These are phyloP conservation scores for Smutsia gigantea DNA, from an alignment of 2,797 vertebrate species.

Conservation along the genomic window DNA sequence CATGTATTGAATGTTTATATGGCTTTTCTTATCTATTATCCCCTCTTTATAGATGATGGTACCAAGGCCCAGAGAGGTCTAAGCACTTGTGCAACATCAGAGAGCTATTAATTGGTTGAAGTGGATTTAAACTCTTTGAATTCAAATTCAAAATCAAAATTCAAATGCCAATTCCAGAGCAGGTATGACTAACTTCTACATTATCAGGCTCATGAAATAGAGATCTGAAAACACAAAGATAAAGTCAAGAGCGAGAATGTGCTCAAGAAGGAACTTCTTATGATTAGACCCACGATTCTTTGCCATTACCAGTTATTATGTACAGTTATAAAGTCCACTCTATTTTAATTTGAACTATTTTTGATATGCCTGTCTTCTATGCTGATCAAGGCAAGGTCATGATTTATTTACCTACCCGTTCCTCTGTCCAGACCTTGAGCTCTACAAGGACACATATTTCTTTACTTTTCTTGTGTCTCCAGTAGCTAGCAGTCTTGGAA, in stretches of 20 bases:
- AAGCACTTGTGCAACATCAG: not conserved
- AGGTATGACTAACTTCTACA: not conserved
- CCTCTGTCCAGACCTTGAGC: not conserved
- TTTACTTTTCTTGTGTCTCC: not conserved
- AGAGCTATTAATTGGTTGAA: not conserved
- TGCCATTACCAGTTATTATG: not conserved
- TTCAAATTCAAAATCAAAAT: too few species aligned
- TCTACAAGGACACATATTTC: not conserved
- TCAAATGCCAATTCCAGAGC: not conserved
- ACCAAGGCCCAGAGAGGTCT: not conserved
- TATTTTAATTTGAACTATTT: not conserved
- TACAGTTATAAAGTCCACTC: not conserved
- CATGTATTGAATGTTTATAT: not conserved
- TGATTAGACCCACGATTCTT: not conserved
- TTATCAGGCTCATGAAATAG: not conserved
- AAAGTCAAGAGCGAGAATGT: not conserved
- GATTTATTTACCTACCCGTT: not conserved
- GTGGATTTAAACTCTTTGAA: not conserved
- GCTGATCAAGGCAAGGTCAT: not conserved
- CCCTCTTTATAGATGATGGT: not conserved
- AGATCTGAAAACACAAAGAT: not conserved
- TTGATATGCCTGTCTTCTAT: not conserved
- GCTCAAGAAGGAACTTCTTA: not conserved
- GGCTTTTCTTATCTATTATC: not conserved
- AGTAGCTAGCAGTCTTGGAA: not conserved